A percentile compares a stretch with the other conserved stretches of the same genome.
Evolutionary conservation across 2,797 vertebrate species (phyloP).

Genomic region (Intellagama lesueurii): DNA sequence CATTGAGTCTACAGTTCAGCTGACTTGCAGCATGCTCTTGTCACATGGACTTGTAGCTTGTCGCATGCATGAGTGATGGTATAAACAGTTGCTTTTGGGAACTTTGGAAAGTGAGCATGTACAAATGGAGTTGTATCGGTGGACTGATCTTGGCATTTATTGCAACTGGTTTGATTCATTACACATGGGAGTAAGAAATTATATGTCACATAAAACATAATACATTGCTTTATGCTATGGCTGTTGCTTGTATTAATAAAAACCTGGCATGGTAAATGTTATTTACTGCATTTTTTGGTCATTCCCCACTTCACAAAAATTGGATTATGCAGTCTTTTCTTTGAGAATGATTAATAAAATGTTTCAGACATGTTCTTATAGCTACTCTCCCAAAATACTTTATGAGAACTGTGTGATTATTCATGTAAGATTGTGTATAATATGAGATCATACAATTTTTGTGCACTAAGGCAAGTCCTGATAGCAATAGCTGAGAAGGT

Average conservation of each 20-base stretch:
- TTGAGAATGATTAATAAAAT: too few relatives aligned
- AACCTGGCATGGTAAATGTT: background rate
- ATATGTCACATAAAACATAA: background rate
- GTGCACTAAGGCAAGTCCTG: too few relatives aligned
- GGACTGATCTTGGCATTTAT: constrained; percentile 1
- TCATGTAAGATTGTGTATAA: too few relatives aligned
- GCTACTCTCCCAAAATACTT: too few relatives aligned
- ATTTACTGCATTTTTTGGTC: background rate
- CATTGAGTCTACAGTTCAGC: background rate
- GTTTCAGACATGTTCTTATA: too few relatives aligned
- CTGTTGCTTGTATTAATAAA: background rate
- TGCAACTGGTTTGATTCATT: background rate
- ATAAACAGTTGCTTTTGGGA: background rate
- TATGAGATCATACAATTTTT: too few relatives aligned
- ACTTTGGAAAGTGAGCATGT: background rate
- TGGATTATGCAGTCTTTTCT: too few relatives aligned
- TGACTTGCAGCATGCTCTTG: background rate
- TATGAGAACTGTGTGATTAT: too few relatives aligned
- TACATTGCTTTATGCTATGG: background rate
- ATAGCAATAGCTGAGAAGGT: too few relatives aligned
- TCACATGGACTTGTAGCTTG: too few relatives aligned
- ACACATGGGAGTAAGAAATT: background rate
- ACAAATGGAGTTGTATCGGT: constrained; percentile 4
- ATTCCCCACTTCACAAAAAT: background rate
- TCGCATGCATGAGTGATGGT: background rate